These are phyloP conservation scores for Gallinago media DNA, from an alignment of 2,113 vertebrate species.

Conservation along the genomic window DNA sequence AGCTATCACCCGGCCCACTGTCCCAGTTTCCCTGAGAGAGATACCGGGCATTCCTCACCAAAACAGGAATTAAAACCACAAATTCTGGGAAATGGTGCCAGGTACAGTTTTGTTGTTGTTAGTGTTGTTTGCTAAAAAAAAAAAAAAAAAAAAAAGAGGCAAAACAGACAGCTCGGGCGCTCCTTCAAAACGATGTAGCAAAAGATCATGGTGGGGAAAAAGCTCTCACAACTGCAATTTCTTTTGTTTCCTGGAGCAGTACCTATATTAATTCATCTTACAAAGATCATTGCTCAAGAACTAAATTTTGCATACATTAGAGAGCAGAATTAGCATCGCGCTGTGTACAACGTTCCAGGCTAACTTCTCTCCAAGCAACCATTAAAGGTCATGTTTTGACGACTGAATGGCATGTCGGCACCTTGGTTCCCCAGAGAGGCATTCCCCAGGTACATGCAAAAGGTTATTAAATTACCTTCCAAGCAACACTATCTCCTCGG, in stretches of 20 bases:
- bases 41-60: constrained; percentile 33
- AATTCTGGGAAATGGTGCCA: constrained; percentile 18
- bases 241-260: constrained; percentile 82
- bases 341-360: constrained; percentile 89
- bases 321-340: constrained; percentile 95
- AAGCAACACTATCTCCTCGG: constrained; percentile 91
- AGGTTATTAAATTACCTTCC: constrained; percentile 99
- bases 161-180: constrained; percentile 49
- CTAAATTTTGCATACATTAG: constrained; percentile 96
- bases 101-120: constrained; percentile 32
- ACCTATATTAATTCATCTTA: constrained; percentile 86
- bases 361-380: constrained; percentile 99
- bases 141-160: not conserved
- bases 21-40: constrained; percentile 49
- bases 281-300: constrained; percentile 86
- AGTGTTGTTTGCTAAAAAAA: not conserved
- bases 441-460: constrained; percentile 99
- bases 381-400: constrained; percentile 99
- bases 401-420: constrained; percentile 99
- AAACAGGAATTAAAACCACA: constrained; percentile 13
- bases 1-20: constrained; percentile 27
- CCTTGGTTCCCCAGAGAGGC: constrained; percentile 98
- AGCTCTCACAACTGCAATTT: constrained; percentile 72
- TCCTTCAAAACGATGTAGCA: constrained; percentile 56
- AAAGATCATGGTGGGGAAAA: constrained; percentile 61